Evolutionary conservation across 2,113 vertebrate species (phyloP), one percentile per base, ranked within the genome.

Genomic region (Zeus faber): DNA sequence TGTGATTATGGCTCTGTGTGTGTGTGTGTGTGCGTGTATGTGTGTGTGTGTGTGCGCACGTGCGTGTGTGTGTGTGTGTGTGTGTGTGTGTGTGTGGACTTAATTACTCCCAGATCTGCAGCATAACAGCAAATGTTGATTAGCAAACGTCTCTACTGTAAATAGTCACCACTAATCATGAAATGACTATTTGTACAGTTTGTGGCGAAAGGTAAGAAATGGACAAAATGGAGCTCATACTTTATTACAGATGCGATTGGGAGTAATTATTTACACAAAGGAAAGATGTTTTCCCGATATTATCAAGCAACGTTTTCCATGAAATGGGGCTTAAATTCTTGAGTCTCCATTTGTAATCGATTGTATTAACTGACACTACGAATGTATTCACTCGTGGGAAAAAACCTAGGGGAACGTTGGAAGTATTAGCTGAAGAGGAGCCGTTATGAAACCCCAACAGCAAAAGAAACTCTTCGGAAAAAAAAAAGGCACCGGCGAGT

Each of bases 71-170:
- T 74, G 71, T 75, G 56, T 49, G 78, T 76, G 80, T 76, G 65
- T 74, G 67, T 54, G 58, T 53, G 50, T 17, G 10, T 41, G 56
- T 68, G 78, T 66, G 77, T 72, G 71, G 76, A 86, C 78, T 49
- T 89, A 91, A 90, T 89, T 89, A 87, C 80, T 91, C 75, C 90
- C 89, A 90, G 85, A 83, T 82, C 76, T 71, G 72, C 71, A 63
- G 66, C 78, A 82, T 80, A 70, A 54, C 59, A 72, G 76, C 57
- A 50, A 53, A 74, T 71, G 76, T 83, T 90, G 83, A 89, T 91
- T 88, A 89, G 83, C 79, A 76, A 86, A 88, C 62, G 85, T 79
- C 84, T 83, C 76, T 85, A 87, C 85, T 86, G 89, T 88, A 89
- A 87, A 88, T 81, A 86, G 78, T 83, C 72, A 77, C 76, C 73